Evolutionary conservation across 92 coral and sea anemone species (phyloP).

Genomic region (Zoanthus gigantus): DNA sequence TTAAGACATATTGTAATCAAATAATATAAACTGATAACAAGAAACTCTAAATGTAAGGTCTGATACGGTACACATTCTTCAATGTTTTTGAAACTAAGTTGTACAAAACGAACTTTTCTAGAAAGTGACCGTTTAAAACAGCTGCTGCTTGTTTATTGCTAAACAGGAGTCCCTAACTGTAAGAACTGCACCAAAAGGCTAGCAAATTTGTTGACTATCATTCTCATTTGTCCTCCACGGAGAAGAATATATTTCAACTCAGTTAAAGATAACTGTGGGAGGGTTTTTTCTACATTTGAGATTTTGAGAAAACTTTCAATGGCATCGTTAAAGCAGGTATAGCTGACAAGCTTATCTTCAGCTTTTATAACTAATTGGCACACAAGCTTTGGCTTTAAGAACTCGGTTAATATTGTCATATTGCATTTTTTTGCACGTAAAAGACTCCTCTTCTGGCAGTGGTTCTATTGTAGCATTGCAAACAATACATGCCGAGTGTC

Average conservation of each 20-base stretch:
- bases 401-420: slow-evolving; percentile 29
- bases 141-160: slow-evolving; percentile 29
- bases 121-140: slow-evolving; percentile 38
- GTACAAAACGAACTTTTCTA: slow-evolving; percentile 35
- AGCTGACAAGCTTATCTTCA: slow-evolving; percentile 44
- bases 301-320: slow-evolving; percentile 51
- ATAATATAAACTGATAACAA: slow-evolving; percentile 29
- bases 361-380: slow-evolving; percentile 58
- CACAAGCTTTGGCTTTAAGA: slow-evolving; percentile 58
- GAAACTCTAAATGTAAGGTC: slow-evolving; percentile 33
- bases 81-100: slow-evolving; percentile 34
- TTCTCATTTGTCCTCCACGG: slow-evolving; percentile 26
- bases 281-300: slow-evolving; percentile 13
- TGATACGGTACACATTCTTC: slow-evolving; percentile 38
- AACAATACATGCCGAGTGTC: slow-evolving; percentile 55
- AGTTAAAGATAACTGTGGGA: slow-evolving; percentile 1
- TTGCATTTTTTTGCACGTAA: slow-evolving; percentile 57
- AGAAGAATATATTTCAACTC: slow-evolving; percentile 24
- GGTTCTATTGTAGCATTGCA: slow-evolving; percentile 59
- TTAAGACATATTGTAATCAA: not conserved
- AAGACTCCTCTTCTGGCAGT: slow-evolving; percentile 57
- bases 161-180: slow-evolving; percentile 24
- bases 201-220: slow-evolving; percentile 23
- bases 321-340: slow-evolving; percentile 55
- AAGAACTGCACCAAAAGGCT: slow-evolving; percentile 35